Base-by-base conservation (phyloP, 2,797 vertebrate genomes). In the Sandelia bainsii region DNA sequence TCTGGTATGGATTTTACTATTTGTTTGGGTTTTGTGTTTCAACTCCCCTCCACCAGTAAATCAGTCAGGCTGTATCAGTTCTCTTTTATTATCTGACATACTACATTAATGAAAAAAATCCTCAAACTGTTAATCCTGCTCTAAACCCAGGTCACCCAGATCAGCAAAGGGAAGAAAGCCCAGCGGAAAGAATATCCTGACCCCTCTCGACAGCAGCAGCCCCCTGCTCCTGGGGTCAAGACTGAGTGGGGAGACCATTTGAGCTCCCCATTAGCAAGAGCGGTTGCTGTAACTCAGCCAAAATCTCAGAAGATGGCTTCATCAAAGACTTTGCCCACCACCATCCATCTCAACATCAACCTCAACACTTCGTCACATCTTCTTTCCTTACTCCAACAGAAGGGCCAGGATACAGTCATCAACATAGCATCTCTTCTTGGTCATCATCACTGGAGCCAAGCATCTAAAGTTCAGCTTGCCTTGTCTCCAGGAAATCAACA, bases 291-390 rank as follows among this genome's bases (percentile, higher is more conserved):
- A 39, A n/a, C 52, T 11, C 71, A 75, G 37, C 45, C 54, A 16
- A 46, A 77, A 60, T 46, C 48, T 42, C 77, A 54, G 59, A 48
- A 40, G 22, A 46, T 1, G 0, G 25, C 64, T 59, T 52, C 67
- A 20, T 59, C 75, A 0, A 79, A 69, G 57, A 73, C 69, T 48
- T 27, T 61, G 44, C 52, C 81, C 49, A 60, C 86, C 0, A 27
- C 69, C 13, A 22, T 85, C 69, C 83, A 91, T 69, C 29, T 85
- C 66, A 89, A 85, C 51, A 80, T 78, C 68, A 80, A 51, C 23
- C 71, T 89, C 2, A 85, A 61, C 29, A 27, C 77, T 13, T 53
- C 74, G 4, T 37, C 80, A 27, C 66, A 76, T 19, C 60, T 75
- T 44, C 64, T 72, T 20, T 69, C 77, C 9, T 65, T 70, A 9